Evolutionary conservation across 2,888 invertebrate genomes (phyloP), one percentile per base, ranked within the genome.

Genomic region (Laothoe populi): DNA sequence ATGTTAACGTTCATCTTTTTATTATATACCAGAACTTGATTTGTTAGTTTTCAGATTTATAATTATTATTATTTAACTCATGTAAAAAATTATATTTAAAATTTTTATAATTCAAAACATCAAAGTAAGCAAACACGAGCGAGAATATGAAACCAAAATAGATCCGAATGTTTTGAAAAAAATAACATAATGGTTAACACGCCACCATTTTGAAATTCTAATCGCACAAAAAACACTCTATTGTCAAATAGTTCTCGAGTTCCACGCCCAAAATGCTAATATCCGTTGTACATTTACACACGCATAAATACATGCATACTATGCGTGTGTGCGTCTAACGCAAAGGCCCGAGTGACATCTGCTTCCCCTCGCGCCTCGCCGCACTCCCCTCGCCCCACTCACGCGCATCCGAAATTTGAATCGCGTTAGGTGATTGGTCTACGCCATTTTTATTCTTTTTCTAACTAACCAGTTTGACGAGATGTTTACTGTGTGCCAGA

Each of bases 381-480:
- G 35, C 48, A n/a, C 49, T 38, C 31, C 59, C 63, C 62, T 61
- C 62, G 65, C 82, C 83, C 85, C 83, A 85, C 86, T 86, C 83
- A 61, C 60, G 81, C 82, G 83, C 85, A 83, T 70, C 81, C 90
- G 82, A 90, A 91, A 89, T 92, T 91, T 88, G 85, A 89, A 87
- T 75, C 70, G 77, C 73, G 86, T 87, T 88, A 89, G 88, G 85
- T 70, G 88, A 90, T 90, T 91, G 91, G 90, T 71, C 70, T 77
- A 66, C 68, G 77, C 79, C 74, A 74, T 78, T 64, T 63, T 76
- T 78, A 46, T 53, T 69, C 59, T 63, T 70, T 77, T 74, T 72
- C 65, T 68, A 66, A 68, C 60, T 60, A 74, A 70, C 70, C 67
- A 67, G 74, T 73, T 73, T 69, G 68, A 64, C 71, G 44, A 59